These are phyloP conservation scores for Aegotheles bennettii DNA, from an alignment of 2,113 vertebrate genomes.

Conservation along the genomic window DNA sequence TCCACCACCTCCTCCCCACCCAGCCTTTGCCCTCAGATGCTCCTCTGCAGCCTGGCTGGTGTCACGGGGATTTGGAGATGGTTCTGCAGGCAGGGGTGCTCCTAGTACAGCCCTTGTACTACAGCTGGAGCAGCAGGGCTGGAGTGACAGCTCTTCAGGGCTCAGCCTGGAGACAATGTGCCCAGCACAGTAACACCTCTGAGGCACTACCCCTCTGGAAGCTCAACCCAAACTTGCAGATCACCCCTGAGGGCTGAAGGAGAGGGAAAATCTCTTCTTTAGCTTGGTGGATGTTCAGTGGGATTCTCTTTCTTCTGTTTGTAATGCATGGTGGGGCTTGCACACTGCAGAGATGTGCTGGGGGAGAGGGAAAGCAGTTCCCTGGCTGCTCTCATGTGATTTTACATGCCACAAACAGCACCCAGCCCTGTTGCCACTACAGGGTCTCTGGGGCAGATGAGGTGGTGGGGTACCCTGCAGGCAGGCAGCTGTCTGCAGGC, in stretches of 20 bases:
- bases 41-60: not conserved
- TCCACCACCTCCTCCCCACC: not conserved
- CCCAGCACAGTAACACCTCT: not conserved
- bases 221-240: not conserved
- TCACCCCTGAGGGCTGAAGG: not conserved
- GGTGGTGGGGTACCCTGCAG: not conserved
- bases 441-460: not conserved
- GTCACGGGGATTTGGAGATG: not conserved
- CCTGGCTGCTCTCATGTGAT: not conserved
- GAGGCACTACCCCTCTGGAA: not conserved
- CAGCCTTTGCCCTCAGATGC: not conserved
- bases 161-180: not conserved
- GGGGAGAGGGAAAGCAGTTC: not conserved
- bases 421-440: not conserved
- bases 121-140: accelerated
- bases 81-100: not conserved
- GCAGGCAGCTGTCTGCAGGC: not conserved
- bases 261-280: not conserved
- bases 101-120: not conserved
- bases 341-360: not conserved
- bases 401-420: not conserved
- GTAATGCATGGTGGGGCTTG: not conserved
- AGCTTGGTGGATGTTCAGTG: not conserved
- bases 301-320: not conserved
- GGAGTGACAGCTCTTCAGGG: not conserved